Percentiles rank a stretch among this genome's conserved stretches.
Conservation (phyloP, 30 jellyfish, hydroid and myxozoan genomes). For the Aurelia sp. region DNA sequence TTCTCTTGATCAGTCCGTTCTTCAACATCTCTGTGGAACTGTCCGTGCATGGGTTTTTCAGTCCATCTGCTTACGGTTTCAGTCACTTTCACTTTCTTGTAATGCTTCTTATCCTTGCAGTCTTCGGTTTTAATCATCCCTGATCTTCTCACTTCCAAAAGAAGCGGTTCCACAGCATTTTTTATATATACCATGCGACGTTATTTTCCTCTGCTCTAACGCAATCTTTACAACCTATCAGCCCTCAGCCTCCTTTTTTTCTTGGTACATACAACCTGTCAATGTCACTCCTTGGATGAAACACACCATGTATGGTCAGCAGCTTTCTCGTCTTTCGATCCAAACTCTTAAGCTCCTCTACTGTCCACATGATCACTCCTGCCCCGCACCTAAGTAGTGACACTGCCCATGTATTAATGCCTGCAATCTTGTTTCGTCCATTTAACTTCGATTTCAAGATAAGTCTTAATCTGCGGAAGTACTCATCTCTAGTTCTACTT, state of each 20-base stretch:
- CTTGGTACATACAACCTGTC: constrained; percentile 7
- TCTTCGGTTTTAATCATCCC: background rate
- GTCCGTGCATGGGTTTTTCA: constrained; percentile 10
- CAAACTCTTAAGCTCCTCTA: background rate
- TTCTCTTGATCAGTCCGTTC: background rate
- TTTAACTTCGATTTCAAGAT: constrained; percentile 8
- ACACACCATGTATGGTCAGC: too few species aligned
- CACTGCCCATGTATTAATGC: too few species aligned
- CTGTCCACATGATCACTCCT: constrained; percentile 9
- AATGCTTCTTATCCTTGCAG: background rate
- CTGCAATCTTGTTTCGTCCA: constrained; percentile 7
- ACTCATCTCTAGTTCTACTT: background rate
- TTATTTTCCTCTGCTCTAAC: constrained; percentile 13
- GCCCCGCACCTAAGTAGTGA: background rate
- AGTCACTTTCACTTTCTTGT: background rate
- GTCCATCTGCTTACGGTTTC: background rate
- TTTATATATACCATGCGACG: constrained; percentile 12
- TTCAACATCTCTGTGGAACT: constrained; percentile 10
- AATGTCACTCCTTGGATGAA: too few species aligned
- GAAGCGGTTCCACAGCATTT: background rate
- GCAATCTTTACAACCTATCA: constrained; percentile 24
- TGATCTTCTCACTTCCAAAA: background rate
- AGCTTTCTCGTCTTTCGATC: background rate
- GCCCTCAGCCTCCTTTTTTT: constrained; percentile 29
- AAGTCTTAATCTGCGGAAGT: background rate